Evolutionary conservation across 2,888 invertebrate genomes (phyloP).

Genomic region (Pegoplata infirma): DNA sequence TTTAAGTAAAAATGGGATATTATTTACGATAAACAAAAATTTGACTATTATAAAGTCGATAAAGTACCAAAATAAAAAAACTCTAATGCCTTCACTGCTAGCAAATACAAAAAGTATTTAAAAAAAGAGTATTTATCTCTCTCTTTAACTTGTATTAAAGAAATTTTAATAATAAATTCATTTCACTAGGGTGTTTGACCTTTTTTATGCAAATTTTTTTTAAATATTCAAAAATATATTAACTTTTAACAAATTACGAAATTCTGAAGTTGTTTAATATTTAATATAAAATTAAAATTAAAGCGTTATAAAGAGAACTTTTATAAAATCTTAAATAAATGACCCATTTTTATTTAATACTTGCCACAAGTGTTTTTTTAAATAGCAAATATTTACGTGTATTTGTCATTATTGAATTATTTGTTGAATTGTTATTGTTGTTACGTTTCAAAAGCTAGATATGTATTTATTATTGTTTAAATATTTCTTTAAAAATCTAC

Average conservation of each 20-base stretch:
- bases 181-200: background rate
- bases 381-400: slow-evolving; percentile 19
- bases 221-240: too few relatives aligned
- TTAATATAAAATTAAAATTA: too few relatives aligned
- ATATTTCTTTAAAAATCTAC: background rate
- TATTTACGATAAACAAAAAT: too few relatives aligned
- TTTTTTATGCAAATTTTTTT: slow-evolving; percentile 2
- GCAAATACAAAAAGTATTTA: too few relatives aligned
- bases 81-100: too few relatives aligned
- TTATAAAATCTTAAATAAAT: too few relatives aligned
- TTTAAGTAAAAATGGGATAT: too few relatives aligned
- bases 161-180: background rate
- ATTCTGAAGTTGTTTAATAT: too few relatives aligned
- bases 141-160: background rate
- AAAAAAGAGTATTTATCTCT: background rate
- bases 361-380: slow-evolving; percentile 10
- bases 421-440: background rate
- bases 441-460: background rate
- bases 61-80: too few relatives aligned
- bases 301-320: background rate
- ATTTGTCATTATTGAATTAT: background rate
- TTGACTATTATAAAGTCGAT: too few relatives aligned
- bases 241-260: too few relatives aligned
- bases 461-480: slow-evolving; percentile 10
- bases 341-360: background rate